A percentile compares a stretch with the other conserved stretches of the same genome.
Conservation (phyloP, 2,113 vertebrate species). For the Gobiocypris rarus region DNA sequence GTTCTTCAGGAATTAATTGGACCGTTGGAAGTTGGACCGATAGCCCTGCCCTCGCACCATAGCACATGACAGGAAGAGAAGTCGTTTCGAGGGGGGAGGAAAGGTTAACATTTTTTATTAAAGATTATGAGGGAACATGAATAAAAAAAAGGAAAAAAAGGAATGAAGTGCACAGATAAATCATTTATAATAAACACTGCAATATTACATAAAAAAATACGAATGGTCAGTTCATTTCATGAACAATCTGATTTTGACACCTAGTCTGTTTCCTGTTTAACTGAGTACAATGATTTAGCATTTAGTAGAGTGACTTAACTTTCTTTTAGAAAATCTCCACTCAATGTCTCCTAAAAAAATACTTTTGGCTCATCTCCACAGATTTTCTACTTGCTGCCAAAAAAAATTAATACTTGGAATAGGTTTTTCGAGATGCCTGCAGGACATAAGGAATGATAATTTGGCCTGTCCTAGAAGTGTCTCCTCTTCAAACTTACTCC, state of each 20-base stretch:
- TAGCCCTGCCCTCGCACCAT: too few relatives aligned
- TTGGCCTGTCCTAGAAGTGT: slow-evolving; percentile 52
- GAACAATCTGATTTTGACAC: neutral
- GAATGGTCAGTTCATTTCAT: too few relatives aligned
- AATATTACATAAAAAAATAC: too few relatives aligned
- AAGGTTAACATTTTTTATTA: too few relatives aligned
- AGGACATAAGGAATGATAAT: slow-evolving; percentile 57
- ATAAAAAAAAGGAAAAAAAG: too few relatives aligned
- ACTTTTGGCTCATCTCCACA: slow-evolving; percentile 18
- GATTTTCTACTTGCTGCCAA: slow-evolving; percentile 4
- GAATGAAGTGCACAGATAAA: too few relatives aligned
- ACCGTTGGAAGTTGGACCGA: too few relatives aligned
- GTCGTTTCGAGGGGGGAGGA: too few relatives aligned
- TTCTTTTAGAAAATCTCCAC: neutral
- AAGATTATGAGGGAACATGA: too few relatives aligned
- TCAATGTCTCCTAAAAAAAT: neutral
- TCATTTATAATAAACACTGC: too few relatives aligned
- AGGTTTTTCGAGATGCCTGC: slow-evolving; percentile 47
- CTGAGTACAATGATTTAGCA: neutral
- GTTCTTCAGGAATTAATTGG: too few relatives aligned
- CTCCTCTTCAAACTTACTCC: slow-evolving; percentile 37
- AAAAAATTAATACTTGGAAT: slow-evolving; percentile 54
- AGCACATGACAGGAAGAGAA: too few relatives aligned
- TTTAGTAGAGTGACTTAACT: neutral
- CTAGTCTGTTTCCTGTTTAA: neutral